Base-by-base conservation (phyloP, 30 jellyfish, hydroid and myxozoan species). In the Catostylus mosaicus region DNA sequence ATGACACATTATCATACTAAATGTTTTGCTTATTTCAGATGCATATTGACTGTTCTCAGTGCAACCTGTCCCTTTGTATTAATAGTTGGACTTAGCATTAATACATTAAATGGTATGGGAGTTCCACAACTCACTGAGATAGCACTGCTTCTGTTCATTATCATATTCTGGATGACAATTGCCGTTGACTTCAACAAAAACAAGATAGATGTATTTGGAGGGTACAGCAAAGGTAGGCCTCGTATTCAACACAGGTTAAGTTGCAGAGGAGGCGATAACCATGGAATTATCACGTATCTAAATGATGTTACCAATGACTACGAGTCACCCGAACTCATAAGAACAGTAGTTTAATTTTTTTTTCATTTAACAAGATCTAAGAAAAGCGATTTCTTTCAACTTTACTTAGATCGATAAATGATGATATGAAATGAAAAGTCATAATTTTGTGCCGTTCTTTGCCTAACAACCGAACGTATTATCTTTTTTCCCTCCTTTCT, bases 61-160 rank as follows among this genome's bases (percentile, higher is more conserved):
- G 14, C 29, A 22, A 33, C 56, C 1, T 69, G 73, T 67, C 86
- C 87, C 3, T 34, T 83, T 14, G 43, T 59, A 16, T 37, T 47
- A 16, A 46, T 73, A 26, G 57, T 63, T 37, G 93, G 93, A 12
- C 33, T 80, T 0, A 40, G 40, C 6, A 23, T 65, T 60, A 24
- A 50, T 31, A 29, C 37, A 34, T 66, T 79, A 22, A 40, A 62
- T 9, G 50, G 11, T 6, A 2, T 48, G 6, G 67, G 65, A 30
- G 67, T 67, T n/a, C 77, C 84, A 2, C 83, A 66, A 80, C 50
- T 45, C 3, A 67, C 90, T 23, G 90, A 65, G 77, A 57, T 66
- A 59, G 75, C 69, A 0, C 64, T 67, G 27, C 29, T 67, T 31
- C 43, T 50, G 1, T 30, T 80, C 2, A 65, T n/a, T 12, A 26